Evolutionary conservation across 2,888 invertebrate genomes (phyloP), one percentile per base, ranked within the genome.

Genomic region (Ophion ventricosus): DNA sequence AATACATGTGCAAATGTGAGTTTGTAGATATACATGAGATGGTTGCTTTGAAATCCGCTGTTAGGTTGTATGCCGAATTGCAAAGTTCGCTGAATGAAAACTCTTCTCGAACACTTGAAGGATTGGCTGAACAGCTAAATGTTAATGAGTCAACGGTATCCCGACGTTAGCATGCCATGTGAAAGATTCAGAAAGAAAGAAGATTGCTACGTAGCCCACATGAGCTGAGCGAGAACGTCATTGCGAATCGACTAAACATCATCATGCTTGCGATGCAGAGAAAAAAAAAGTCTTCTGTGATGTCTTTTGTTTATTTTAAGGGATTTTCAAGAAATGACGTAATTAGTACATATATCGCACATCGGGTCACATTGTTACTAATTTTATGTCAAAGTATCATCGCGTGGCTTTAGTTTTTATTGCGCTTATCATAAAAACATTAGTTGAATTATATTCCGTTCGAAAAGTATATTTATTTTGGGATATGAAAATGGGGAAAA

Each of bases 1-100:
- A n/a, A n/a, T n/a, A n/a, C n/a, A n/a, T n/a, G n/a, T 67, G 66
- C 54, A 79, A 40, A 80, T 49, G 49, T 49, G 14, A 3, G n/a
- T 49, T 11, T 40, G 64, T 11, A 59, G n/a, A 4, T 23, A 56
- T 56, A 54, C 14, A 56, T 49, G 14, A 49, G 49, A 17, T 35
- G 14, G 49, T 49, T 49, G 2, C 14, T 17, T 17, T 4, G 49
- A 17, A 49, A 17, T 4, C 17, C 1, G 49, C 49, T 49, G 14
- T 49, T 49, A 3, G 14, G 14, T 17, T 49, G 49, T 17, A 35
- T 35, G 35, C 35, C 17, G 49, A 17, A 49, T 14, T 49, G 14
- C 49, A 14, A 49, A 49, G 49, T 49, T 17, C 49, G 14, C 35
- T 7, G 35, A 35, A 14, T 49, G 14, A 17, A 49, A 49, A 49